A percentile compares a stretch with the other conserved stretches of the same genome.
These are phyloP conservation scores for Drosophila demipolita DNA, from an alignment of 2,888 invertebrate species.

Conservation along the genomic window DNA sequence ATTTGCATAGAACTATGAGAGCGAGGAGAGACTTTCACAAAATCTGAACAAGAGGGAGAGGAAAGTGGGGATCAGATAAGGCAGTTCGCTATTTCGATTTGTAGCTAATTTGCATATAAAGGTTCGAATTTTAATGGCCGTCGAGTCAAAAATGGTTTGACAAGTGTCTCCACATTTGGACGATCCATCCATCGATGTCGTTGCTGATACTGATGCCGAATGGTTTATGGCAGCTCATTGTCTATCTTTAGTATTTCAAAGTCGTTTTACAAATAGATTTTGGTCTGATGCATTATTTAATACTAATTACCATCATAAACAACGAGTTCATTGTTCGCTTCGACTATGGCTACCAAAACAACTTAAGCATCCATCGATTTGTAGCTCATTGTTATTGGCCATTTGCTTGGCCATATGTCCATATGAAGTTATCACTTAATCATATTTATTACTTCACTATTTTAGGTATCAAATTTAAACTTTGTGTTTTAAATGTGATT, in stretches of 20 bases:
- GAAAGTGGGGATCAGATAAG: background rate
- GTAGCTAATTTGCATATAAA: conserved; percentile 68
- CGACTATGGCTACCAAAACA: conserved; percentile 25
- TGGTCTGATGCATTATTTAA: conserved; percentile 45
- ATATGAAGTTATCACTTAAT: conserved; percentile 67
- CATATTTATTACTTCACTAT: conserved; percentile 54
- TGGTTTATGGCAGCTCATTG: conserved; percentile 64
- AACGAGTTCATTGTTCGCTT: conserved; percentile 40
- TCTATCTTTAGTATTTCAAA: conserved; percentile 11
- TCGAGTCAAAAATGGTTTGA: conserved; percentile 51
- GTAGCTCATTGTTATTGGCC: conserved; percentile 23
- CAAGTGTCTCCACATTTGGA: conserved; percentile 63
- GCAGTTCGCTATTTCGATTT: conserved; percentile 52
- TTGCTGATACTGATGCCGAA: conserved; percentile 13
- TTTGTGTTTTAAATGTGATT: conserved; percentile 25
- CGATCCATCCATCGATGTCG: conserved; percentile 30
- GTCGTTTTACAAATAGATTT: conserved; percentile 49
- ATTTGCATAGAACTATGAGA: conserved; percentile 46
- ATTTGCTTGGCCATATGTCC: conserved; percentile 28
- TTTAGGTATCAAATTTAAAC: conserved; percentile 18
- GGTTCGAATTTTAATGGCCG: conserved; percentile 47
- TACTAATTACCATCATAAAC: conserved; percentile 65
- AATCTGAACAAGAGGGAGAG: background rate
- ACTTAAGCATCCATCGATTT: conserved; percentile 31
- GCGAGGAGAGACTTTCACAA: background rate